Percentiles rank a stretch among this genome's conserved stretches.
phyloP scores from a whole-genome alignment of 2,888 invertebrate genomes.

The Colostygia pectinataria region DNA sequence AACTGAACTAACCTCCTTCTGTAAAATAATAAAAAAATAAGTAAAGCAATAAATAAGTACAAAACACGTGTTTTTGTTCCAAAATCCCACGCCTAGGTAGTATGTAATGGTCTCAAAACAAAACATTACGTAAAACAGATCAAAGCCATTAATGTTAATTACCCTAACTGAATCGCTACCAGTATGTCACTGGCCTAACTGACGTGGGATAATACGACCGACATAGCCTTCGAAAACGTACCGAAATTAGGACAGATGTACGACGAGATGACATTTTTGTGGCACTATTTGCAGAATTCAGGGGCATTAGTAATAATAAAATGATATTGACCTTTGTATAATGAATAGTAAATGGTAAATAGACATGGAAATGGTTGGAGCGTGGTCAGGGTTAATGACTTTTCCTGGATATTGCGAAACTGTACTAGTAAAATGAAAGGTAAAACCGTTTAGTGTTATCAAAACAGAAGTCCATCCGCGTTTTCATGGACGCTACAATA shows the following conservation, averaged over 20 bases:
- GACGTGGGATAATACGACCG: slow-evolving; percentile 17
- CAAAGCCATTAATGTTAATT: too few relatives aligned
- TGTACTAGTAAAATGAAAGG: neutral
- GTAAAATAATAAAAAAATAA: too few relatives aligned
- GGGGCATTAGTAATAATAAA: slow-evolving; percentile 4
- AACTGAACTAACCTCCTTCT: too few relatives aligned
- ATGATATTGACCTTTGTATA: slow-evolving; percentile 16
- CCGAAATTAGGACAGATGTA: slow-evolving; percentile 14
- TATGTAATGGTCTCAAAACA: too few relatives aligned
- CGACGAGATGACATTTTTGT: slow-evolving; percentile 19
- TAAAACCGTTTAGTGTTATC: neutral
- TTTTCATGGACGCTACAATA: neutral
- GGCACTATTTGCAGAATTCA: neutral
- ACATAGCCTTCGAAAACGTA: slow-evolving; percentile 10
- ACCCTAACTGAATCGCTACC: neutral
- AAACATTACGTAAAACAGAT: too few relatives aligned
- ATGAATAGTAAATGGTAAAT: neutral
- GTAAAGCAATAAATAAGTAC: too few relatives aligned
- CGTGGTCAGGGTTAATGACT: slow-evolving; percentile 8
- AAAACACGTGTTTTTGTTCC: too few relatives aligned
- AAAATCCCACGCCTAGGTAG: too few relatives aligned
- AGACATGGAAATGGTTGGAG: neutral
- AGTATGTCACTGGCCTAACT: slow-evolving; percentile 10
- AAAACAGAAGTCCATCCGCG: neutral
- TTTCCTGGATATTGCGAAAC: slow-evolving; percentile 13